A percentile compares a stretch with the other conserved stretches of the same genome.
Conservation (phyloP, 1,140 invertebrate genomes). For the Maconellicoccus hirsutus region DNA sequence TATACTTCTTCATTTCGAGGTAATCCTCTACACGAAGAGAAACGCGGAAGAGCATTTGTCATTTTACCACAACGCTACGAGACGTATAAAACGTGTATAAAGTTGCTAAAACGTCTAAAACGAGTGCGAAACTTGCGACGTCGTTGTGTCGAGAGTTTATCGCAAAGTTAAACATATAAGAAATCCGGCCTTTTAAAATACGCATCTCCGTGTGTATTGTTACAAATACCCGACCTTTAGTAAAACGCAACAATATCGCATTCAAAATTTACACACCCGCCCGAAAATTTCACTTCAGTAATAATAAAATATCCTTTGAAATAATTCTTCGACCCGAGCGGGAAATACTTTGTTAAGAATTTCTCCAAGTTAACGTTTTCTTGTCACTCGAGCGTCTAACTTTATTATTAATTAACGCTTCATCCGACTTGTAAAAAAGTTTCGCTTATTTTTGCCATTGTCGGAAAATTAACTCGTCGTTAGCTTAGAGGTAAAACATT, state of each 20-base stretch:
- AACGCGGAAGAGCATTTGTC: too few species aligned
- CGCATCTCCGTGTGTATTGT: background rate
- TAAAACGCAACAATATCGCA: background rate
- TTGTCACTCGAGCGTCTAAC: background rate
- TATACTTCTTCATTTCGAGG: too few species aligned
- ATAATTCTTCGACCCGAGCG: background rate
- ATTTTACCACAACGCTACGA: too few species aligned
- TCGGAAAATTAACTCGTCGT: slow-evolving; percentile 7
- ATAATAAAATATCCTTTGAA: background rate
- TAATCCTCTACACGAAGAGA: too few species aligned
- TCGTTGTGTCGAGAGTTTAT: too few species aligned
- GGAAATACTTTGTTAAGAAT: background rate
- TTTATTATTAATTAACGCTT: slow-evolving; percentile 6
- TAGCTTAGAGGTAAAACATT: background rate
- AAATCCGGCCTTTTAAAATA: slow-evolving; percentile 5
- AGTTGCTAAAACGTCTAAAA: too few species aligned
- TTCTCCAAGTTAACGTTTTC: background rate
- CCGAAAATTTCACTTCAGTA: background rate
- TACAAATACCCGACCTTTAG: background rate
- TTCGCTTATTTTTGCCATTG: slow-evolving; percentile 8
- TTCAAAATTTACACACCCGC: slow-evolving; percentile 7
- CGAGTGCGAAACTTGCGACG: too few species aligned
- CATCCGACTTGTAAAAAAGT: background rate
- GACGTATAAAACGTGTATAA: too few species aligned
- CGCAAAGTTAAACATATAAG: background rate